phyloP scores from a whole-genome alignment of 2,797 vertebrate genomes.

The Vultur gryphus region DNA sequence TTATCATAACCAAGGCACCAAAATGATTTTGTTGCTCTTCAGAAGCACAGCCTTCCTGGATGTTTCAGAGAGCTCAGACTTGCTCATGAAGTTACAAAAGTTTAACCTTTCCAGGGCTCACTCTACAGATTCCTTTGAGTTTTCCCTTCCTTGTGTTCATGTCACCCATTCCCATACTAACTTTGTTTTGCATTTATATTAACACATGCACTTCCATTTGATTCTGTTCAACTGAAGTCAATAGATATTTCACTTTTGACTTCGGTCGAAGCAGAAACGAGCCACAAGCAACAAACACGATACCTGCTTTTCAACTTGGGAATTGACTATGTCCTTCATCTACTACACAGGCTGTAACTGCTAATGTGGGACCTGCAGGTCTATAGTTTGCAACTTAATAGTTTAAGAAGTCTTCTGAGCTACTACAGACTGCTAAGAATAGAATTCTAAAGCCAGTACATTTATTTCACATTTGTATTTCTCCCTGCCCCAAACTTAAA shows the following conservation, averaged over 20 bases:
- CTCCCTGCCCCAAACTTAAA: background rate
- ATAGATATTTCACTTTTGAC: background rate
- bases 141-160: background rate
- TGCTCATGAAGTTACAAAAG: background rate
- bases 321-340: background rate
- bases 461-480: background rate
- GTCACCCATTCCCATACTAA: background rate
- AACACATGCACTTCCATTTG: background rate
- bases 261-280: background rate
- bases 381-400: background rate
- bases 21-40: background rate
- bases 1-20: background rate
- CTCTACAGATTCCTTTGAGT: background rate
- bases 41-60: background rate
- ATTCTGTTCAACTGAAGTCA: background rate
- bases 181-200: conserved; percentile 16
- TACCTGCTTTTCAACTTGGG: background rate
- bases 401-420: background rate
- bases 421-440: background rate
- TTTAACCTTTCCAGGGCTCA: background rate
- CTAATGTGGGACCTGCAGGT: background rate
- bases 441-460: background rate
- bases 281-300: background rate
- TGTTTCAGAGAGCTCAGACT: background rate
- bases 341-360: background rate